Evolutionary conservation across 2,797 vertebrate species (phyloP), one percentile per base, ranked within the genome.

Genomic region (Amniataba percoides): DNA sequence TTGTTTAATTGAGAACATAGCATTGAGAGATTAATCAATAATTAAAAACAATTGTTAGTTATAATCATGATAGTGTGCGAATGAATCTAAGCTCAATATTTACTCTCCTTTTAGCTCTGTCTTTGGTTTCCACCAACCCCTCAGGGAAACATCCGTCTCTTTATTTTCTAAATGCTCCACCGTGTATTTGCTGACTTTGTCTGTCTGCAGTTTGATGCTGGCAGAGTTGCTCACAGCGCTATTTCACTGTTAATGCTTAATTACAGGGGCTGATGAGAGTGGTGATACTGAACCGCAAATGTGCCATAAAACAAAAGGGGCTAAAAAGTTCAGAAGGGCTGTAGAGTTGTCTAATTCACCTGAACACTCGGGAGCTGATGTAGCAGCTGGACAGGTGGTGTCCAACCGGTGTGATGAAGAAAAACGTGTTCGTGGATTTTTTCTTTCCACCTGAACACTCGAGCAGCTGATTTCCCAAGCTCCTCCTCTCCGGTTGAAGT

Each of bases 381-480:
- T 5, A 40, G 69, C 75, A 65, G 70, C 46, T 60, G 23, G 42
- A 21, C n/a, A 34, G 11, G 39, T 51, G 42, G 2, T 14, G 23
- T 66, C 61, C 25, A 39, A 4, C 27, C 51, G 10, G 34, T 21
- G 58, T 64, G 43, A 19, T 6, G 10, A 15, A 59, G 55, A 52
- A 25, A 19, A 15, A 7, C 13, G 66, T 7, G 51, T 14, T 18
- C 8, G 11, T 21, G 18, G 14, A 58, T 63, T 55, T 14, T 63
- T 16, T 46, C 27, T 31, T 31, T 42, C 5, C 34, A 48, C 36
- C 40, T 70, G 31, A 74, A 11, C 64, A 18, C 64, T 59, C 15
- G 8, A 34, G 34, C 53, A 23, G 63, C 74, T 63, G 59, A 60
- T 66, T 63, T 60, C 52, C 48, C 51, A 18, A 9, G n/a, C 57